Evolutionary conservation across 2,113 vertebrate genomes (phyloP), one percentile per base, ranked within the genome.

Genomic region (Cinclus mexicanus): DNA sequence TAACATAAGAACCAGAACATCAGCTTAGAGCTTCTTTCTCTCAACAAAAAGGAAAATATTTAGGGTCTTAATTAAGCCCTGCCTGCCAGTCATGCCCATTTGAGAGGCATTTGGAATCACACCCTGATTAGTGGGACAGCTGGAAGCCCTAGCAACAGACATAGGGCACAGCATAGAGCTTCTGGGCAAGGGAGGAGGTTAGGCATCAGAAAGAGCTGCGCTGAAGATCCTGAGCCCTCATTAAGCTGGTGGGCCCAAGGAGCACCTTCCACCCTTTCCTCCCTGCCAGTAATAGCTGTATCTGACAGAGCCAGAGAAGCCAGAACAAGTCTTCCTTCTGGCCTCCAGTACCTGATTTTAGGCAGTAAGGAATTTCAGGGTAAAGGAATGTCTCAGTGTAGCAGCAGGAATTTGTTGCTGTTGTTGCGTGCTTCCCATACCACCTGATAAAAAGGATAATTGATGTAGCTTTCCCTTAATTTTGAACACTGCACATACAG

Each of bases 401-500:
- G 29, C 12, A 31, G 29, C 10, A 42, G 47, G 14, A 85, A 46
- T 50, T 22, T 42, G 6, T 20, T 81, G 28, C 41, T 83, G 20
- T n/a, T 74, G 26, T 39, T 63, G 26, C 6, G 5, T 13, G 28
- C 33, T 76, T 92, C 14, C 19, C 5, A 16, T 29, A n/a, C 9
- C 2, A 24, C 14, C n/a, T 8, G 7, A 53, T 41, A 47, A 8
- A 26, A 22, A 60, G 12, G 20, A 47, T 31, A 94, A 92, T 68
- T 91, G n/a, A 71, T 35, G 12, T 25, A 42, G 4, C 52, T 96
- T 95, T 88, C 52, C 29, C 55, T 95, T 90, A 31, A n/a, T 96
- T 95, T 96, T 89, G 60, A 83, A 47, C 15, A 33, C 21, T 50
- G 19, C 28, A 16, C 53, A 31, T 89, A 87, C 39, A 67, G 67